Conservation (phyloP, 2,888 invertebrate genomes). For the Meghimatium bilineatum region DNA sequence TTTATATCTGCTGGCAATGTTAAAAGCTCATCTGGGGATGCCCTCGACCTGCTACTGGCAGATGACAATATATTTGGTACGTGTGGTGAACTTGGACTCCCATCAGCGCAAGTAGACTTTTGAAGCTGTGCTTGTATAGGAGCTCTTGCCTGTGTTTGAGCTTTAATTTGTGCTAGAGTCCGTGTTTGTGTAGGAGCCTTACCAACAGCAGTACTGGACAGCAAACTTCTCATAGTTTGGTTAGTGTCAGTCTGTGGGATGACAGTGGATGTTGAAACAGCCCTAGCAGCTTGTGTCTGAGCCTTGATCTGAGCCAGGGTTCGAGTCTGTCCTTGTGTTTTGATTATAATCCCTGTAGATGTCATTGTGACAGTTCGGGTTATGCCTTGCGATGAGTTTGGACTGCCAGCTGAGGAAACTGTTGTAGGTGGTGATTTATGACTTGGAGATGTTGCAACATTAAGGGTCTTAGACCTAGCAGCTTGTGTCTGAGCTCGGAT, state of each 20-base stretch:
- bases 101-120: slow-evolving; percentile 28
- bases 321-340: slow-evolving; percentile 58
- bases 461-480: slow-evolving; percentile 46
- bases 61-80: slow-evolving; percentile 47
- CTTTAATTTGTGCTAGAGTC: slow-evolving; percentile 76
- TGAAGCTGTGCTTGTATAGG: slow-evolving; percentile 37
- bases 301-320: slow-evolving; percentile 70
- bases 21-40: slow-evolving; percentile 1
- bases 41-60: slow-evolving; percentile 8
- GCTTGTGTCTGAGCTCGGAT: slow-evolving; percentile 65
- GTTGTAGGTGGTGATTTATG: slow-evolving; percentile 30
- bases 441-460: slow-evolving; percentile 40
- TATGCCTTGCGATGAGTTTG: slow-evolving; percentile 27
- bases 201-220: slow-evolving; percentile 38
- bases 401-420: slow-evolving; percentile 3
- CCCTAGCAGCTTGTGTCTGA: slow-evolving; percentile 64
- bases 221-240: slow-evolving; percentile 52
- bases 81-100: background rate
- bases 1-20: slow-evolving; percentile 82
- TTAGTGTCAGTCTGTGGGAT: slow-evolving; percentile 47
- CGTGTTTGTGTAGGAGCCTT: slow-evolving; percentile 58
- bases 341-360: slow-evolving; percentile 50
- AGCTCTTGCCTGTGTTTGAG: slow-evolving; percentile 67
- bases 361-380: slow-evolving; percentile 49
- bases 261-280: slow-evolving; percentile 50